phyloP scores from a whole-genome alignment of 2,797 vertebrate genomes.

The Varecia variegata region DNA sequence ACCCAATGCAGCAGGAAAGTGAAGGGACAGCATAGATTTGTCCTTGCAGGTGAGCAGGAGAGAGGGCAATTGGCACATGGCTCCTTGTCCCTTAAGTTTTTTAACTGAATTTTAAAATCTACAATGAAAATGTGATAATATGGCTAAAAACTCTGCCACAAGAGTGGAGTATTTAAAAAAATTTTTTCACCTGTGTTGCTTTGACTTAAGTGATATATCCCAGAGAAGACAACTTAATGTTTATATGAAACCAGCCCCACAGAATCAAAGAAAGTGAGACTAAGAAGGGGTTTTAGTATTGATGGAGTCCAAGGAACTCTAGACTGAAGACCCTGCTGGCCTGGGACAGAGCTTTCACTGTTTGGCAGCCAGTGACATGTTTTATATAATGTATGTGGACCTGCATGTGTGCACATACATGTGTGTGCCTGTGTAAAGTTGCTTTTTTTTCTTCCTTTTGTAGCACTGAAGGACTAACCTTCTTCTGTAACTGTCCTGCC shows the following conservation, averaged over 20 bases:
- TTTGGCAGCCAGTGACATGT: not conserved
- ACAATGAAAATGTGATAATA: not conserved
- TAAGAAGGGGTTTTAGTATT: not conserved
- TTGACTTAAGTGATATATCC: not conserved
- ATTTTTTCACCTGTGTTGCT: not conserved
- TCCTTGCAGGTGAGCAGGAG: too few relatives aligned
- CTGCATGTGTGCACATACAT: not conserved
- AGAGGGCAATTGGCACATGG: not conserved
- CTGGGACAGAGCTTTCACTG: not conserved
- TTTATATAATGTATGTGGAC: not conserved
- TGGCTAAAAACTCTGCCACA: not conserved
- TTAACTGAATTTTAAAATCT: not conserved
- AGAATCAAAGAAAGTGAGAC: not conserved
- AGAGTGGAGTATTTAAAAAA: not conserved
- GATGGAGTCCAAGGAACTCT: not conserved
- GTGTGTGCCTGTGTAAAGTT: not conserved
- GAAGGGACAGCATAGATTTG: too few relatives aligned
- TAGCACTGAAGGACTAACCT: not conserved
- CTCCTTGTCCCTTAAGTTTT: not conserved
- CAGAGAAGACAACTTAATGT: not conserved
- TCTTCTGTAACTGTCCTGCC: not conserved
- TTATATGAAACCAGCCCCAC: not conserved
- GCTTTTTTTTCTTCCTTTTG: not conserved
- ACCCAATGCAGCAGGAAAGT: fast-evolving
- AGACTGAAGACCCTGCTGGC: not conserved